Conservation (phyloP, 2,113 vertebrate species). For the Pseudopodoces humilis region DNA sequence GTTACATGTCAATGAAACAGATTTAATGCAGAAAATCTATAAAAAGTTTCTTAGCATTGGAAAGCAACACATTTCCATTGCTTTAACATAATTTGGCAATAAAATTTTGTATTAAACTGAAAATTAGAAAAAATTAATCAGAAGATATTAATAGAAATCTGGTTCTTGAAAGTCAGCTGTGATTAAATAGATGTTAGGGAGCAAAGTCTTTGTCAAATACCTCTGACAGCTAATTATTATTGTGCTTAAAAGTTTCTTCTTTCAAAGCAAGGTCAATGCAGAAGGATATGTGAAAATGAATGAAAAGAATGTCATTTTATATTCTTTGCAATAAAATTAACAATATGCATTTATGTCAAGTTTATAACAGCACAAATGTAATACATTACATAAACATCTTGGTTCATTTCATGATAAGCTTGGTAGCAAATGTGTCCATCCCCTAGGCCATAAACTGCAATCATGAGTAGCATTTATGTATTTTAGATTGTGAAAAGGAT, state of each 20-base stretch:
- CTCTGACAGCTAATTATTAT: neutral
- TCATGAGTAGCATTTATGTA: neutral
- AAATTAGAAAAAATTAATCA: neutral
- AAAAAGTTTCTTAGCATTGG: neutral
- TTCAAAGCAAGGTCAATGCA: neutral
- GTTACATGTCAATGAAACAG: neutral
- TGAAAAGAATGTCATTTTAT: neutral
- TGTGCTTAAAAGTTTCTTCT: neutral
- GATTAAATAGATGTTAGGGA: neutral
- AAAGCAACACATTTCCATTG: neutral
- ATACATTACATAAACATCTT: neutral
- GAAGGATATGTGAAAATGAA: neutral
- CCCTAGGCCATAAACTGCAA: neutral
- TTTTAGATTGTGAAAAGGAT: neutral
- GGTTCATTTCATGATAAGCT: neutral
- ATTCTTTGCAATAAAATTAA: neutral
- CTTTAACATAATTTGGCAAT: neutral
- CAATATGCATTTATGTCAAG: neutral
- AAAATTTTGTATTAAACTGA: neutral
- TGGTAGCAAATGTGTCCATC: neutral
- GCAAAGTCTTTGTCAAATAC: neutral
- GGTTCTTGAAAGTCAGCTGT: neutral
- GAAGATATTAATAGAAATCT: neutral
- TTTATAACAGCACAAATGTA: neutral
- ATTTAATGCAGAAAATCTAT: neutral